Conservation (phyloP, 2,113 vertebrate species). For the Heloderma charlesbogerti region DNA sequence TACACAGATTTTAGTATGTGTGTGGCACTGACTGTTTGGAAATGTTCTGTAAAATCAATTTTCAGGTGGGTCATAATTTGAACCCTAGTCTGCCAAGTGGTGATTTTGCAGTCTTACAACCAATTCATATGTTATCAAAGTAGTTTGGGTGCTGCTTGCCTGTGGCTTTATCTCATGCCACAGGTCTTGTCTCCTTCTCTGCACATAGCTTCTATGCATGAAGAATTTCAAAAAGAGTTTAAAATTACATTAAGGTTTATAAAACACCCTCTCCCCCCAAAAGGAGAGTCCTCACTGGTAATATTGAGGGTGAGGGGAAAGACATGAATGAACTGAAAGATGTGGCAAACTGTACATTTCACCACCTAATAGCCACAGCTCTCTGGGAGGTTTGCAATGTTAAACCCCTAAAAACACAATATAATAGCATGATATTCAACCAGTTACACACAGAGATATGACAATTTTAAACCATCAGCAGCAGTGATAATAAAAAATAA, state of each 20-base stretch:
- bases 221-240: not conserved
- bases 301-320: not conserved
- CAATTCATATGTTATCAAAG: not conserved
- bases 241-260: not conserved
- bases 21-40: not conserved
- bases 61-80: not conserved
- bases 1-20: not conserved
- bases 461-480: too few relatives aligned
- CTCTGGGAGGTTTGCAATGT: too few relatives aligned
- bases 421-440: too few relatives aligned
- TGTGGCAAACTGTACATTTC: too few relatives aligned
- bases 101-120: not conserved
- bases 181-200: not conserved
- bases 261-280: too few relatives aligned
- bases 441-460: too few relatives aligned
- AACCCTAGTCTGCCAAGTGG: too few relatives aligned
- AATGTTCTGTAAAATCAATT: not conserved
- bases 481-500: too few relatives aligned
- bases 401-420: too few relatives aligned
- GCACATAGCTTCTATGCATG: not conserved
- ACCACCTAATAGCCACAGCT: too few relatives aligned
- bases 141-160: not conserved
- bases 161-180: not conserved
- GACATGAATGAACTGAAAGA: too few relatives aligned
- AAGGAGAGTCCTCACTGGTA: not conserved